Conservation (phyloP, 2,888 invertebrate species). For the Deilephila porcellus region DNA sequence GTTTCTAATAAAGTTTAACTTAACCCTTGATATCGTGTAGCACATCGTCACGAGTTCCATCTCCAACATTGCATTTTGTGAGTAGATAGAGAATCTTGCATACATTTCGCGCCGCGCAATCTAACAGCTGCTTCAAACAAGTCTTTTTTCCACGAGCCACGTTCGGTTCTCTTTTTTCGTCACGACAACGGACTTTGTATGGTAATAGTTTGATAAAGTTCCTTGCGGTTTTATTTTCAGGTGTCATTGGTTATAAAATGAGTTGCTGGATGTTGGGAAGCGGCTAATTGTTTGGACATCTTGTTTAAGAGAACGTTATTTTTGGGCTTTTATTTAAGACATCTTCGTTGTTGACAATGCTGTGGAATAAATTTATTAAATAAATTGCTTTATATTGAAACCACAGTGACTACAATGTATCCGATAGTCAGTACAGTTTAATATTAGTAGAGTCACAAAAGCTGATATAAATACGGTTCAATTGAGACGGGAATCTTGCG, state of each 20-base stretch:
- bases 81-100: slow-evolving; percentile 63
- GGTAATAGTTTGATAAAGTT: slow-evolving; percentile 35
- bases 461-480: too few relatives aligned
- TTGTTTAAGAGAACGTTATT: background rate
- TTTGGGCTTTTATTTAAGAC: background rate
- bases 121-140: slow-evolving; percentile 50
- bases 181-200: slow-evolving; percentile 72
- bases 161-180: slow-evolving; percentile 52
- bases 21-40: slow-evolving; percentile 36
- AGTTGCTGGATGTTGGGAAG: background rate
- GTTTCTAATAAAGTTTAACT: slow-evolving; percentile 33
- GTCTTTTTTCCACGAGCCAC: slow-evolving; percentile 44
- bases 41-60: slow-evolving; percentile 51
- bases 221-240: background rate
- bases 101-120: slow-evolving; percentile 61
- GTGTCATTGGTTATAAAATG: slow-evolving; percentile 7
- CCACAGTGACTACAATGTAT: too few relatives aligned
- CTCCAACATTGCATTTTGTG: slow-evolving; percentile 39
- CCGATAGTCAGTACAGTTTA: too few relatives aligned
- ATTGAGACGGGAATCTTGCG: too few relatives aligned
- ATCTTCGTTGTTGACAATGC: background rate
- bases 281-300: slow-evolving; percentile 8
- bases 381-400: too few relatives aligned
- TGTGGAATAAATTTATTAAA: too few relatives aligned
- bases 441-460: too few relatives aligned